Base-by-base conservation (phyloP, 2,888 invertebrate genomes). In the Ichneumoninae sp. region DNA sequence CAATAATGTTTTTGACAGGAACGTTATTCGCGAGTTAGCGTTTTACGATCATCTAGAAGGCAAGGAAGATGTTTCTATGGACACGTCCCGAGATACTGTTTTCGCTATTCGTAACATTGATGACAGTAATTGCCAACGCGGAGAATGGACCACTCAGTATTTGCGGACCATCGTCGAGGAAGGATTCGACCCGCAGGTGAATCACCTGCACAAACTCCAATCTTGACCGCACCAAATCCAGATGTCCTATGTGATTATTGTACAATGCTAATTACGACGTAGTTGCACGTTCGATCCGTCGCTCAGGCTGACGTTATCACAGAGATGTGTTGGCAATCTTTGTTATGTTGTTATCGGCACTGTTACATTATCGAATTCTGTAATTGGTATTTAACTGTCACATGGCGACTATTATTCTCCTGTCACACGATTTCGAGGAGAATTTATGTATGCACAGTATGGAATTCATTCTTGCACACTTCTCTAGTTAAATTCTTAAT, bases 81-180 rank as follows among this genome's bases (percentile, higher is more conserved):
- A 78, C 40, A 66, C 57, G 30, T 76, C n/a, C 54, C 13, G 80
- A 52, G 36, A 77, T 50, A 16, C 30, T 60, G 26, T 62, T 80
- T 26, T 8, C 80, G 10, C 54, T 81, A 68, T 10, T 82, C 26
- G 40, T 80, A 57, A 75, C 77, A 33, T 71, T 76, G 44, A 74
- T 84, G 44, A 77, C 66, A 16, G 30, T 86, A 30, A 84, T 83
- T 83, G 76, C 85, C n/a, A 85, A 65, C 74, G 84, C 82, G 33
- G 83, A 87, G 71, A 88, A 85, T 71, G 86, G 75, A 54, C 82
- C 83, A 68, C 70, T 89, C 16, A 86, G 83, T 80, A 86, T 88
- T n/a, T 89, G 89, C 62, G 87, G 87, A 50, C 85, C 87, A 44
- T 81, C 88, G 50, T 77, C 86, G 26, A 83, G 83, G 13, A 77